Base-by-base conservation (phyloP, 2,888 invertebrate genomes). In the Boloria euphrosyne region DNA sequence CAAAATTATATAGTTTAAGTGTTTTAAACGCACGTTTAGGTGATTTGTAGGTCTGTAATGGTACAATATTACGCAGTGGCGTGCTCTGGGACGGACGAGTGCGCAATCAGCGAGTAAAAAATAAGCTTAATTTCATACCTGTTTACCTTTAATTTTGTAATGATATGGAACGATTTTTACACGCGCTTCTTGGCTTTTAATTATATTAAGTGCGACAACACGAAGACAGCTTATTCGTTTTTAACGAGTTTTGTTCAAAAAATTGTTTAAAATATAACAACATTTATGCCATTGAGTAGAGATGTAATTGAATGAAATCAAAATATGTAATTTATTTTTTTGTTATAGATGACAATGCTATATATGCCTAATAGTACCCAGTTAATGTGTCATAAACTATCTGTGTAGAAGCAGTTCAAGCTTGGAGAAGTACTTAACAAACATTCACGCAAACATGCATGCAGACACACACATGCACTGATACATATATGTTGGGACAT, bases 91-190 rank as follows among this genome's bases (percentile, higher is more conserved):
- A 80, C 78, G 78, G 84, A 83, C 81, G 85, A 80, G 83, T 81
- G 80, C 79, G 82, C 86, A 85, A 86, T 88, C 90, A 89, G 89
- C 71, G 80, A 78, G 83, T 84, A 88, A 90, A 90, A 90, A 90
- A 79, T 83, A 76, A 83, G 84, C 85, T 84, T 90, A 91, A 92
- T 91, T 92, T 91, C 89, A 90, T 90, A 92, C 91, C 89, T 91
- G 90, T 90, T 91, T 89, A 86, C 81, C 76, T 86, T 88, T 88
- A 89, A 90, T 90, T 83, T 79, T 80, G 84, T 89, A 90, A 91
- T 90, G 82, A 86, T 77, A 78, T 77, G 78, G 79, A 82, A 79
- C 79, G 82, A 84, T 85, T 86, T 84, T 84, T 87, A 83, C 87
- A 84, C 80, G 82, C 81, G 80, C 76, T 80, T 79, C 75, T 73